Percentiles rank a stretch among this genome's conserved stretches.
phyloP scores from a whole-genome alignment of 2,113 vertebrate species.

The Synchiropus splendidus region DNA sequence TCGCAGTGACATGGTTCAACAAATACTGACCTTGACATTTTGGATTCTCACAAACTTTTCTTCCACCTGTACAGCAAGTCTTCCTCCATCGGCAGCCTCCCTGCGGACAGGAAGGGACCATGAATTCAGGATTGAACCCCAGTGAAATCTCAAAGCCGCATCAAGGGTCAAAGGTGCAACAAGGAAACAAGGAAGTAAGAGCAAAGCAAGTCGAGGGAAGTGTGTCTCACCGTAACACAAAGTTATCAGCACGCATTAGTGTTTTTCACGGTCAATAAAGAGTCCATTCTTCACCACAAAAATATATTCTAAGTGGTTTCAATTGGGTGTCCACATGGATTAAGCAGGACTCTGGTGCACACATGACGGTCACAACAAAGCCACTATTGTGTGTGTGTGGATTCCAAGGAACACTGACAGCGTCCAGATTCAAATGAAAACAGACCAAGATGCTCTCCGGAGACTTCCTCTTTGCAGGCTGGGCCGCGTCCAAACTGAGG shows the following conservation, averaged over 20 bases:
- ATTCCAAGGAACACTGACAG: conserved; percentile 14
- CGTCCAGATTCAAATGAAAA: conserved; percentile 46
- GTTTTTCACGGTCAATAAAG: conserved; percentile 2
- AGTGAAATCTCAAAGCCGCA: too few species aligned
- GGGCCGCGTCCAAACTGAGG: conserved; percentile 10
- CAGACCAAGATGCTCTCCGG: conserved; percentile 13
- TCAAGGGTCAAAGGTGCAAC: too few species aligned
- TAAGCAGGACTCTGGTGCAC: conserved; percentile 17
- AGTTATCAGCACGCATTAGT: not conserved
- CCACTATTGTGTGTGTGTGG: conserved; percentile 11
- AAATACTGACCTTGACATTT: conserved; percentile 79
- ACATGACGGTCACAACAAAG: conserved; percentile 35
- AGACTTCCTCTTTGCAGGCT: conserved; percentile 13
- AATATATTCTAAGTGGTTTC: conserved; percentile 15
- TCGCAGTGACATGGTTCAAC: too few species aligned
- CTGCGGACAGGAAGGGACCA: conserved; percentile 58
- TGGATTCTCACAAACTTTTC: conserved; percentile 80
- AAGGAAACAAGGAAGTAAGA: too few species aligned
- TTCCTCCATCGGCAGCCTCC: conserved; percentile 78
- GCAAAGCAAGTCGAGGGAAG: too few species aligned
- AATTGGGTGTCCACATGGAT: conserved; percentile 28
- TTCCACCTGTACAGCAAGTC: conserved; percentile 81
- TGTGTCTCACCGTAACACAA: too few species aligned
- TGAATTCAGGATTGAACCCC: too few species aligned
- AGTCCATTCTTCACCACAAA: conserved; percentile 4